phyloP scores from a whole-genome alignment of 2,113 vertebrate genomes.

The Carollia perspicillata region DNA sequence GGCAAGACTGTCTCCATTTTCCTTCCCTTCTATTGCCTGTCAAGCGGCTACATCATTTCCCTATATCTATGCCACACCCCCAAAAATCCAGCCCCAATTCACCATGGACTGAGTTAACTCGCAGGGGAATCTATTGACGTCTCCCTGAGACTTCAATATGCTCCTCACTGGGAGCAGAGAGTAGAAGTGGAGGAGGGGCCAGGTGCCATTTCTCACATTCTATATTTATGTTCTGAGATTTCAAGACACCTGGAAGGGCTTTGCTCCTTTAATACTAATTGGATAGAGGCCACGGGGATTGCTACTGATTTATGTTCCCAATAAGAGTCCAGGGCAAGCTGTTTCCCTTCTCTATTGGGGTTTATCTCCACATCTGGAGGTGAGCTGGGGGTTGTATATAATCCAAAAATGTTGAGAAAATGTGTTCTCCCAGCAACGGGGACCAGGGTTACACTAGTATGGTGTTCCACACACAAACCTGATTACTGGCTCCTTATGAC shows the following conservation, averaged over 20 bases:
- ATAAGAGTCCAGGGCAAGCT: neutral
- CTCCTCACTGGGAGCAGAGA: neutral
- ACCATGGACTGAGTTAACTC: neutral
- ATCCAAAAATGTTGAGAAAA: neutral
- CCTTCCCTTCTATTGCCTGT: neutral
- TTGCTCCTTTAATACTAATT: neutral
- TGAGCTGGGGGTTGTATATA: fast-evolving
- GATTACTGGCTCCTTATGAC: neutral
- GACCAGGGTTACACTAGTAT: fast-evolving
- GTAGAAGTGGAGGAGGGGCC: neutral
- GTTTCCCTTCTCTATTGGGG: neutral
- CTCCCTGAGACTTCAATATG: neutral
- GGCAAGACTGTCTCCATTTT: neutral
- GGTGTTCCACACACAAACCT: neutral
- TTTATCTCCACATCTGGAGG: neutral
- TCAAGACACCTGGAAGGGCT: neutral
- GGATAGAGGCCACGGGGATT: neutral
- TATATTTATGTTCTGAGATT: neutral
- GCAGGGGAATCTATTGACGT: neutral
- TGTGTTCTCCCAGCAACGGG: neutral
- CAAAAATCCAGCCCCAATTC: neutral
- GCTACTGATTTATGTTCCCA: neutral
- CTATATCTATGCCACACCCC: neutral
- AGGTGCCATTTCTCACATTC: neutral
- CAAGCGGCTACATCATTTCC: neutral